Percentiles rank a stretch among this genome's conserved stretches.
Evolutionary conservation across 2,113 vertebrate genomes (phyloP).

Genomic region (Tinamus guttatus): DNA sequence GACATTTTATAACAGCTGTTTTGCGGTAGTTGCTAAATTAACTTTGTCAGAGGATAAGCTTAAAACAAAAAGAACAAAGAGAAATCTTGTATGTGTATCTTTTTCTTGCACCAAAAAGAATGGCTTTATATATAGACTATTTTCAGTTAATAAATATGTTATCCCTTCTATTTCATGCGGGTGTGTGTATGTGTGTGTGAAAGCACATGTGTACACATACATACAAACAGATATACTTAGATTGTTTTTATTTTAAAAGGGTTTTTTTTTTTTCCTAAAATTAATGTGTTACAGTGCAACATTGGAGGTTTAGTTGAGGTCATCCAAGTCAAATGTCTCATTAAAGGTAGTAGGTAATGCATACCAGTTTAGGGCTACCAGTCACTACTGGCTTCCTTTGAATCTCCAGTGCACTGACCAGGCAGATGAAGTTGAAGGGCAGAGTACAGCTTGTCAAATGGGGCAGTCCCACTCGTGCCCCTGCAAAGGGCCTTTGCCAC

Average conservation of each 20-base stretch:
- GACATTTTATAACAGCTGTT: not conserved
- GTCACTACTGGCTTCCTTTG: not conserved
- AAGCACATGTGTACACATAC: no score
- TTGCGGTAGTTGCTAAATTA: not conserved
- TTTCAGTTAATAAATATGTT: not conserved
- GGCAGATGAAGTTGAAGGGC: no score
- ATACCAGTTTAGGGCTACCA: not conserved
- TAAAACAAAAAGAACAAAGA: not conserved
- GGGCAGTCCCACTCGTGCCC: not conserved
- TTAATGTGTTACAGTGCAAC: not conserved
- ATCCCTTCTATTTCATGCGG: not conserved
- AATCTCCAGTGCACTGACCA: not conserved
- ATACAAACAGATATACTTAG: not conserved
- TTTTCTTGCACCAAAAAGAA: not conserved
- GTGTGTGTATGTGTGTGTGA: no score
- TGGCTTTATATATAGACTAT: not conserved
- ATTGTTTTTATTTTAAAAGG: not conserved
- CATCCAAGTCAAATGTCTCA: not conserved
- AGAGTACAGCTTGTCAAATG: not conserved
- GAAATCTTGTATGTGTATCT: not conserved
- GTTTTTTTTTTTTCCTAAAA: not conserved
- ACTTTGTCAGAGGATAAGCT: not conserved
- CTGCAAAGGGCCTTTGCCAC: not conserved
- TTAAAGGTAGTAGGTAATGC: not conserved
- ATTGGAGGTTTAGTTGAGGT: not conserved